Evolutionary conservation across 2,888 invertebrate genomes (phyloP).

Genomic region (Patella caerulea): DNA sequence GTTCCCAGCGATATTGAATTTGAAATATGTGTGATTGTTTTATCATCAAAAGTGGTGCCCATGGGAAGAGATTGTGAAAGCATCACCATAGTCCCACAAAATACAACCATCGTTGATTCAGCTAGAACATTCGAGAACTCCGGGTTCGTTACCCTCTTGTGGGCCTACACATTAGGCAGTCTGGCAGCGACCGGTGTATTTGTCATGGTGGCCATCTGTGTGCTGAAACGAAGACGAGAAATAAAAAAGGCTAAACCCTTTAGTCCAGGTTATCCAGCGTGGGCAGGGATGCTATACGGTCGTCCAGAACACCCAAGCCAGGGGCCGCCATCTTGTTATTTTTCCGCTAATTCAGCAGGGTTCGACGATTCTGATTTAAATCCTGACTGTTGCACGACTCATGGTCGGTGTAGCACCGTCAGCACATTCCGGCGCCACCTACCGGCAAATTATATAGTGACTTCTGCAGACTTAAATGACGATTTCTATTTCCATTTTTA

Average conservation of each 20-base stretch:
- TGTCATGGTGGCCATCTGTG: constrained; percentile 27
- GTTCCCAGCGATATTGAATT: constrained; percentile 22
- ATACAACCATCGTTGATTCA: neutral
- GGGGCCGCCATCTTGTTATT: constrained; percentile 30
- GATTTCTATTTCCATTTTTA: constrained; percentile 32
- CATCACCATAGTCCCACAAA: constrained; percentile 2
- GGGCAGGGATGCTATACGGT: constrained; percentile 25
- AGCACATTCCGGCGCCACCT: constrained; percentile 31
- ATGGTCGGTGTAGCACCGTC: constrained; percentile 28
- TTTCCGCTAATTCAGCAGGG: constrained; percentile 18
- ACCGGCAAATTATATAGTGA: constrained; percentile 33
- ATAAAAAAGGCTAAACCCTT: constrained; percentile 20
- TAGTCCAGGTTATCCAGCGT: constrained; percentile 30
- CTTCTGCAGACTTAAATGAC: constrained; percentile 28
- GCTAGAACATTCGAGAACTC: neutral
- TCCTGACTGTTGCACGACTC: constrained; percentile 15
- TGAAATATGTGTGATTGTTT: constrained; percentile 30
- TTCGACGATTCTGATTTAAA: constrained; percentile 23
- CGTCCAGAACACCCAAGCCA: constrained; percentile 13
- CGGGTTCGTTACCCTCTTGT: constrained; percentile 27
- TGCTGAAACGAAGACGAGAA: constrained; percentile 20
- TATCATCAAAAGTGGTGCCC: constrained; percentile 22
- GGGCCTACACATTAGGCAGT: constrained; percentile 30
- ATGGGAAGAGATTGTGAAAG: constrained; percentile 27
- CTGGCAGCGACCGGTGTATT: constrained; percentile 29